Percentiles rank a stretch among this genome's conserved stretches.
Conservation (phyloP, 2,113 vertebrate species). For the Atlantisia rogersi region DNA sequence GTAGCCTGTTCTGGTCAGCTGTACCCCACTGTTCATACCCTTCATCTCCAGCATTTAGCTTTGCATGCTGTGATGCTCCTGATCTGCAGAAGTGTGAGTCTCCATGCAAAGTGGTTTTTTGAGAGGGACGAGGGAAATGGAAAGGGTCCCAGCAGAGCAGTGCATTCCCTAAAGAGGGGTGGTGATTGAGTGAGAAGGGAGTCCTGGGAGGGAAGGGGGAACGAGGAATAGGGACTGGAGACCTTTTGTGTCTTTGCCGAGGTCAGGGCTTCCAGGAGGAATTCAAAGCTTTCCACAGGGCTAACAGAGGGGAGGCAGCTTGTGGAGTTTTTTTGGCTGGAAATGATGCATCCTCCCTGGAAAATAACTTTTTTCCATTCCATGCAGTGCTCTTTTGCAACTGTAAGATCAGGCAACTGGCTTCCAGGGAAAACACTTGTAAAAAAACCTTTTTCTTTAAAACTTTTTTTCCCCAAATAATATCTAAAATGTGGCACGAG, state of each 20-base stretch:
- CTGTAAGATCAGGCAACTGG: neutral
- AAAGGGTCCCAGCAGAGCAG: neutral
- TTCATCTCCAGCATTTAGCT: neutral
- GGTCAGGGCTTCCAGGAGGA: conserved; percentile 24
- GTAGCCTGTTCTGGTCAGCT: too few relatives aligned
- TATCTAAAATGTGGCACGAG: neutral
- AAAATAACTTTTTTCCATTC: conserved; percentile 54
- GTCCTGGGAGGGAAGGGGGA: too few relatives aligned
- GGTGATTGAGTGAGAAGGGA: neutral
- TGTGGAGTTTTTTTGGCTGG: conserved; percentile 27
- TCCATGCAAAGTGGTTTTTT: neutral
- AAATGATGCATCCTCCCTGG: conserved; percentile 41
- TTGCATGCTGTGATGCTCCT: accelerated
- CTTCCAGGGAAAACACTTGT: conserved; percentile 25
- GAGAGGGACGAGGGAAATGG: neutral
- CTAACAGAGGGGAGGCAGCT: neutral
- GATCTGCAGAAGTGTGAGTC: too few relatives aligned
- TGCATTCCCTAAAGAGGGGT: neutral
- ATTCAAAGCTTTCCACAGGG: neutral
- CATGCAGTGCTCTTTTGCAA: neutral
- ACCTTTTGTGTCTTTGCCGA: neutral
- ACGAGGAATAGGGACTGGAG: neutral
- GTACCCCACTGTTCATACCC: neutral
- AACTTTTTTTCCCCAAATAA: neutral
- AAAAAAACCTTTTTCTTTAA: neutral